These are phyloP conservation scores for Nematopogon swammerdamellus DNA, from an alignment of 2,888 invertebrate genomes.

Conservation along the genomic window DNA sequence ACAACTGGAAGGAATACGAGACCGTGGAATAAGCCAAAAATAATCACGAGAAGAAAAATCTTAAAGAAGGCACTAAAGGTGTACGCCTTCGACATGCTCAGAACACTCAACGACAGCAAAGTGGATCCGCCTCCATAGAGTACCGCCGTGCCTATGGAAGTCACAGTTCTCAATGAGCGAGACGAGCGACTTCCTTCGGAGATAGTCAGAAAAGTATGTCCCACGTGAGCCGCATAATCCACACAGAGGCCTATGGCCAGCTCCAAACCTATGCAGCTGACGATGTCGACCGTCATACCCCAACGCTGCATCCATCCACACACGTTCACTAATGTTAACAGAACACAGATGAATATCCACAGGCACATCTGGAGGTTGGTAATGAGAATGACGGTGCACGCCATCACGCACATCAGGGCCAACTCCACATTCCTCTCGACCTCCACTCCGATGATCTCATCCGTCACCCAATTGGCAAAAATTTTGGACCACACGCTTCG, in stretches of 20 bases:
- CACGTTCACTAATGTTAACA: constrained; percentile 71
- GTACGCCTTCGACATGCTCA: constrained; percentile 70
- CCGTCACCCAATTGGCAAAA: constrained; percentile 74
- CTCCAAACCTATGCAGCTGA: constrained; percentile 77
- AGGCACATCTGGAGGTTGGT: constrained; percentile 74
- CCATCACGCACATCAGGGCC: constrained; percentile 74
- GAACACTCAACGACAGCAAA: constrained; percentile 66
- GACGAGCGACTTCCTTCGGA: constrained; percentile 49
- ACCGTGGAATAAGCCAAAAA: constrained; percentile 77
- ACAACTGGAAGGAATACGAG: constrained; percentile 71
- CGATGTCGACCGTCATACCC: constrained; percentile 79
- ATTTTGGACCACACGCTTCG: constrained; percentile 69
- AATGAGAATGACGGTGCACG: constrained; percentile 72
- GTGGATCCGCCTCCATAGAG: constrained; percentile 77
- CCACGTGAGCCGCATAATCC: constrained; percentile 80
- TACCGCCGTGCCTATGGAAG: constrained; percentile 73
- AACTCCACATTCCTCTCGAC: constrained; percentile 72
- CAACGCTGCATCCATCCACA: constrained; percentile 77
- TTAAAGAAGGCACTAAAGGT: constrained; percentile 72
- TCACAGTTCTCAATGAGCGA: constrained; percentile 62
- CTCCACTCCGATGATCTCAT: constrained; percentile 73
- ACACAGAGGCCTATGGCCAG: constrained; percentile 80
- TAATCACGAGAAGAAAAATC: constrained; percentile 73
- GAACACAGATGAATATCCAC: constrained; percentile 73
- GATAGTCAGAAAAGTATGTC: constrained; percentile 73